Base-by-base conservation (phyloP, 30 jellyfish, hydroid and myxozoan species). In the Calvadosia cruxmelitensis region DNA sequence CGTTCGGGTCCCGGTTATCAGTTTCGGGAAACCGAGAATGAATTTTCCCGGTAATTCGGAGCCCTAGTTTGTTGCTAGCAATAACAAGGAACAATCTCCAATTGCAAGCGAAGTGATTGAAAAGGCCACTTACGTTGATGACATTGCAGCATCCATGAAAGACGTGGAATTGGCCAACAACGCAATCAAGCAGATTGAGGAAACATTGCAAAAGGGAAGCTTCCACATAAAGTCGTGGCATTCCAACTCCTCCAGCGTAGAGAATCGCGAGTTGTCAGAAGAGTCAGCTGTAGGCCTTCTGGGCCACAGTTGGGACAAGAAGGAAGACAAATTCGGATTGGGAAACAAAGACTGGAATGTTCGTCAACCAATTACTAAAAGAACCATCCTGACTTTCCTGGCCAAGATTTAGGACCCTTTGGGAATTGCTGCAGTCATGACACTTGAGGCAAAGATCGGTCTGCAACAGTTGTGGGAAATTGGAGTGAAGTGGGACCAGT, bases 171-270 rank as follows among this genome's bases (percentile, higher is more conserved):
- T 65, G 30, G 83, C 92, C 61, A 27, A 78, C 72, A 61, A 69
- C 27, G 65, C 69, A 29, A 65, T 75, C 3, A 52, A 69, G 16
- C 81, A 78, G 34, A 69, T 62, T 24, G 92, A 69, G 48, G 34
- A 1, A 0, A 68, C 69, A 36, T 23, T 78, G 48, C 30, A 34
- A 34, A 61, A 69, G 2, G 83, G 83, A 68, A 72, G 83, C n/a
- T 78, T 78, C 78, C 52, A 33, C 27, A 69, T 78, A 30, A 70
- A 57, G 70, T 72, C 61, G 28, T 69, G 92, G 83, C 27, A 50
- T 42, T 42, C 73, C 27, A 66, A 57, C 69, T 27, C 53, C 26
- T 32, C 52, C 2, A 31, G 2, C 36, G 49, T 69, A 52, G 16
- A 28, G 63, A 64, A 76, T n/a, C n/a, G n/a, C n/a, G n/a, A n/a